Conservation (phyloP, 2,113 vertebrate genomes). For the Ginglymostoma cirratum region DNA sequence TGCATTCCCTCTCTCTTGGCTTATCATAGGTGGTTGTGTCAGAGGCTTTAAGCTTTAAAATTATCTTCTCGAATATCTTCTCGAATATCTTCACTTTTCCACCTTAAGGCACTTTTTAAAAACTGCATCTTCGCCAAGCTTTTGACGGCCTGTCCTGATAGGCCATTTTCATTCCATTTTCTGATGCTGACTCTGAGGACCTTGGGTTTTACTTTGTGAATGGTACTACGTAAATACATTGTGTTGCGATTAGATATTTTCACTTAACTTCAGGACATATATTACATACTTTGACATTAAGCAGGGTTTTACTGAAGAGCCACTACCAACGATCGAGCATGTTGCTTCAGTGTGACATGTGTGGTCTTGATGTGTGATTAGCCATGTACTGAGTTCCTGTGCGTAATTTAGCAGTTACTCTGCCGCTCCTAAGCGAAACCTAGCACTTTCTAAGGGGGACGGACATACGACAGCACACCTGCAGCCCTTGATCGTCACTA, state of each 20-base stretch:
- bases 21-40: background rate
- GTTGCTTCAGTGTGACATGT: background rate
- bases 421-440: background rate
- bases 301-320: too few relatives aligned
- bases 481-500: background rate
- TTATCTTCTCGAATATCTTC: background rate
- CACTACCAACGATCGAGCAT: background rate
- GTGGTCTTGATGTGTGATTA: background rate
- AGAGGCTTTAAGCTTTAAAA: background rate
- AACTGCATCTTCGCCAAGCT: background rate
- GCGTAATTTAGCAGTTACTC: background rate
- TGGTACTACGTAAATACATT: background rate
- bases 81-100: background rate
- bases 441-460: background rate
- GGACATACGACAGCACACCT: background rate
- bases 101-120: background rate
- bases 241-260: background rate
- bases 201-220: background rate
- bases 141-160: background rate
- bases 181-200: background rate
- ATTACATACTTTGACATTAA: too few relatives aligned
- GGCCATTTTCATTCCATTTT: too few relatives aligned
- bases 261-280: background rate
- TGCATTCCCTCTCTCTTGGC: background rate
- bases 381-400: background rate